Evolutionary conservation across 2,113 vertebrate genomes (phyloP), one percentile per base, ranked within the genome.

Genomic region (Rhipidura dahli): DNA sequence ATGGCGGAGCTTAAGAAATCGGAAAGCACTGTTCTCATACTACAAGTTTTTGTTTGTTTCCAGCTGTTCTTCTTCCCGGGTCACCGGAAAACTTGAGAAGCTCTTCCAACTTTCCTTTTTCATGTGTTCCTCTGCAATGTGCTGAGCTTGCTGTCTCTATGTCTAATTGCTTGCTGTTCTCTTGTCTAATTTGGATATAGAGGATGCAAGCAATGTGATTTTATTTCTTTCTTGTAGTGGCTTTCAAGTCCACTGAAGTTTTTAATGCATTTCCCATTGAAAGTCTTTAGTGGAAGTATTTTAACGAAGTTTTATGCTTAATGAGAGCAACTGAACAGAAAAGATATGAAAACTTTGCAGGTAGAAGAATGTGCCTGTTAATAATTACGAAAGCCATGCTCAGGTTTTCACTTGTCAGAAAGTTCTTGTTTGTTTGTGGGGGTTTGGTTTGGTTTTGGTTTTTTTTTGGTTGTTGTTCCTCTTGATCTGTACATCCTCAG

Each of bases 91-190:
- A 68, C 22, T 37, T 72, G 57, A 76, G 31, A 45, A 35, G 22
- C 7, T 28, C 8, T 75, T 87, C 30, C 4, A 22, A 33, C 8
- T 20, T 91, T 42, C 5, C 6, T 33, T 54, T 68, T 60, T 35
- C 7, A 9, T n/a, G 22, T 70, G 50, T 72, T 79, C 3, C 1
- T 7, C 4, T 61, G 53, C 20, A 13, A 0, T 2, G 1, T 84
- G 13, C 61, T 84, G 39, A 84, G 30, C 14, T 89, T 59, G 33
- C 6, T 69, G 17, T 7, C 2, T 82, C 15, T 45, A 0, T 15
- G 15, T 57, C 31, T 83, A 2, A n/a, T n/a, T n/a, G n/a, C n/a
- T n/a, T n/a, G n/a, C n/a, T n/a, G n/a, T n/a, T n/a, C 9, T 73
- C 2, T 56, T 37, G 11, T 26, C 28, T 53, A 28, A 33, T 39